phyloP scores from a whole-genome alignment of 2,113 vertebrate species.

The Thryonomys swinderianus region DNA sequence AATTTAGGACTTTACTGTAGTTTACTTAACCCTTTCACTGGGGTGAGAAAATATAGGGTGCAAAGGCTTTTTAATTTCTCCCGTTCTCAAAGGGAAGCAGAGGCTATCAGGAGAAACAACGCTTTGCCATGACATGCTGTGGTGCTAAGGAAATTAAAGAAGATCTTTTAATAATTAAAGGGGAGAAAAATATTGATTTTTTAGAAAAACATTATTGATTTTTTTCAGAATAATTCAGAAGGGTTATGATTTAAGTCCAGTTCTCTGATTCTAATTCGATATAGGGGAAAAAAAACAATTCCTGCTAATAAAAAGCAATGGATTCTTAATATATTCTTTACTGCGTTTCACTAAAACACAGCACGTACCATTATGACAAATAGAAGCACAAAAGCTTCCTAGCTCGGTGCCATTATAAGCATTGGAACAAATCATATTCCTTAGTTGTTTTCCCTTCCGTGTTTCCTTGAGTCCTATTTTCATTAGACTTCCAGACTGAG shows the following conservation, averaged over 20 bases:
- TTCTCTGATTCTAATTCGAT: conserved; percentile 31
- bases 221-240: not conserved
- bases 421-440: not conserved
- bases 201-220: not conserved
- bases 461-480: not conserved
- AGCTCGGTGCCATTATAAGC: not conserved
- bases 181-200: not conserved
- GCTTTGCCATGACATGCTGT: not conserved
- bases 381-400: not conserved
- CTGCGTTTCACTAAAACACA: not conserved
- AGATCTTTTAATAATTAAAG: not conserved
- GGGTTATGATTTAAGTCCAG: conserved; percentile 36
- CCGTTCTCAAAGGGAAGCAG: not conserved
- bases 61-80: not conserved
- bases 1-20: conserved; percentile 57
- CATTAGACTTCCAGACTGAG: no score
- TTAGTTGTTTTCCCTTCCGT: not conserved
- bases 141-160: not conserved
- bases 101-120: not conserved
- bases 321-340: not conserved
- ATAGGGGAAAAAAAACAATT: not conserved
- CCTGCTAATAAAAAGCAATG: not conserved
- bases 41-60: fast-evolving
- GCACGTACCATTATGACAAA: not conserved
- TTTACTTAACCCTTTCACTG: conserved; percentile 71